phyloP scores from a whole-genome alignment of 2,113 vertebrate species.

The Phrynosoma platyrhinos region DNA sequence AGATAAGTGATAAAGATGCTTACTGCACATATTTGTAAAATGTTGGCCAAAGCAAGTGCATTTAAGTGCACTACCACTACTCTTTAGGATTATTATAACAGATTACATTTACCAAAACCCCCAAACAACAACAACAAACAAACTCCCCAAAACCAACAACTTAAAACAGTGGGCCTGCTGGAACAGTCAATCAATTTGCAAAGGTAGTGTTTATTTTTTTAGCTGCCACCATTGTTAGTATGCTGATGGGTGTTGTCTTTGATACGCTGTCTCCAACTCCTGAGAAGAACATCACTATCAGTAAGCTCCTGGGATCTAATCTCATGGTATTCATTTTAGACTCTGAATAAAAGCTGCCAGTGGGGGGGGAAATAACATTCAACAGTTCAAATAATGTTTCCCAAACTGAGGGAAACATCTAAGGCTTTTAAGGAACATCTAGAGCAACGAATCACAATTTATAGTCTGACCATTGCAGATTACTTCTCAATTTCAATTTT shows the following conservation, averaged over 20 bases:
- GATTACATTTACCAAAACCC: slow-evolving; percentile 25
- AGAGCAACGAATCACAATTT: too few relatives aligned
- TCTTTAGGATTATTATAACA: slow-evolving; percentile 44
- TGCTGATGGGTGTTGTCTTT: neutral
- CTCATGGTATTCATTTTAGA: neutral
- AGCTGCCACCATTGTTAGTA: neutral
- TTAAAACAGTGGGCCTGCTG: too few relatives aligned
- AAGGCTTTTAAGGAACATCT: too few relatives aligned
- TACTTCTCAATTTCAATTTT: too few relatives aligned
- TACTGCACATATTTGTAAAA: slow-evolving; percentile 56
- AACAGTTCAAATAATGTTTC: too few relatives aligned
- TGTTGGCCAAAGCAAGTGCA: slow-evolving; percentile 47
- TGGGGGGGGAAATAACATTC: neutral
- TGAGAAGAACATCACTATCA: neutral
- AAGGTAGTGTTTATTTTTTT: slow-evolving; percentile 24
- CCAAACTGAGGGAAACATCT: too few relatives aligned
- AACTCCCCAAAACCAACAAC: too few relatives aligned
- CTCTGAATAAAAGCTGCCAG: slow-evolving; percentile 6
- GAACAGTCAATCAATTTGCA: neutral
- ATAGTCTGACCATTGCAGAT: too few relatives aligned
- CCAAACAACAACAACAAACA: too few relatives aligned
- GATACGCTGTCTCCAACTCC: neutral
- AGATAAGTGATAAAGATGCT: slow-evolving; percentile 51
- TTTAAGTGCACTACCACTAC: slow-evolving; percentile 58
- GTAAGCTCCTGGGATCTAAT: neutral